phyloP scores from a whole-genome alignment of 2,797 vertebrate species.

The Hipposideros larvatus region DNA sequence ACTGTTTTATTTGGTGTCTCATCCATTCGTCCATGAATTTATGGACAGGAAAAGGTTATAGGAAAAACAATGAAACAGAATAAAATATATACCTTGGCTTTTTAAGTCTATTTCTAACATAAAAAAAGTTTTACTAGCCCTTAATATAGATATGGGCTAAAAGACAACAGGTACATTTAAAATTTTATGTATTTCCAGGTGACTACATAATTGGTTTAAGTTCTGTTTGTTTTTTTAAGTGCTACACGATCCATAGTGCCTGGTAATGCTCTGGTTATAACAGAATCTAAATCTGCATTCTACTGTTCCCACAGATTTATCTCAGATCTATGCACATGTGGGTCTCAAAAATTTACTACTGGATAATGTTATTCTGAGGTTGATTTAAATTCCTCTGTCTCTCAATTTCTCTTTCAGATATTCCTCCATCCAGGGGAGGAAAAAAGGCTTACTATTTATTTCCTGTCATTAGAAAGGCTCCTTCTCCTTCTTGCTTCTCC shows the following conservation, averaged over 20 bases:
- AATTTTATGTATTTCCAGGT: background rate
- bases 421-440: background rate
- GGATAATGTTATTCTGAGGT: background rate
- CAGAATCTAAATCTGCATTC: background rate
- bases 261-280: background rate
- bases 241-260: background rate
- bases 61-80: background rate
- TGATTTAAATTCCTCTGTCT: background rate
- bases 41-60: background rate
- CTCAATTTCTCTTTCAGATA: background rate
- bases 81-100: background rate
- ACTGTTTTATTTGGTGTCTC: background rate
- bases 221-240: background rate
- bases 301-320: background rate
- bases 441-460: background rate
- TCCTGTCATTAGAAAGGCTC: background rate
- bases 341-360: background rate
- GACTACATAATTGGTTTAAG: background rate
- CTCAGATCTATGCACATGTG: background rate
- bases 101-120: constrained; percentile 40
- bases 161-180: background rate
- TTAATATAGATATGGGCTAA: constrained; percentile 1
- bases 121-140: background rate
- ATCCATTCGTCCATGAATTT: background rate
- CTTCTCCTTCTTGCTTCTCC: background rate